Base-by-base conservation (phyloP, 2,888 invertebrate species). In the Drosophila algonquin region DNA sequence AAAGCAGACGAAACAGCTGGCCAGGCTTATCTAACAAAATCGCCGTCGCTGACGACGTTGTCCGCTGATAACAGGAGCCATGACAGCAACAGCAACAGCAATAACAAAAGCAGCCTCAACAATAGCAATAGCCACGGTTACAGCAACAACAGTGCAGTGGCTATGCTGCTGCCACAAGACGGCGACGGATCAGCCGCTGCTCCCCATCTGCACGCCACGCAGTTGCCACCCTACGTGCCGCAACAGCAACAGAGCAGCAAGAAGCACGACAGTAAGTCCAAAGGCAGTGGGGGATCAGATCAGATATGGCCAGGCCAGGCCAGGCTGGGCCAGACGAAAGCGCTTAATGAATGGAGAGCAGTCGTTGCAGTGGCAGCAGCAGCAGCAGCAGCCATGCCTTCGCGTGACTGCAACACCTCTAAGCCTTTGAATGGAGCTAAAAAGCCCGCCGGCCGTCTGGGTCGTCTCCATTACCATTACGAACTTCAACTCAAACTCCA, bases 381-480 rank as follows among this genome's bases (percentile, higher is more conserved):
- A n/a, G 35, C 46, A 67, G 52, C 6, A 40, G 40, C 40, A 40
- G 40, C 40, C 40, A 40, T 14, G 40, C 51, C 76, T 82, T 82
- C 73, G 86, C 86, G 86, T 82, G 84, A 85, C 86, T 85, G 69
- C 74, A 83, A 83, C 88, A 88, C 88, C 87, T 82, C 75, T 68
- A 76, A 82, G 78, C 77, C 64, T 75, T 74, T 73, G 58, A 65
- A 73, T 71, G 62, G 54, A 71, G 68, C 63, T 80, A 65, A 64
- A 61, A 63, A 60, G 55, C 52, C 56, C 46, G 16, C 6, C 35
- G 55, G 35, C 56, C 35, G 64, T 59, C 70, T 63, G 24, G 16
- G 46, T 14, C 32, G 27, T 32, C 9, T 27, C 50, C n/a, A 21
- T 32, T 53, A 35, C 8, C n/a, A 21, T 32, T 53, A 35, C 8